phyloP scores from a whole-genome alignment of 2,888 invertebrate species.

The Erannis defoliaria region DNA sequence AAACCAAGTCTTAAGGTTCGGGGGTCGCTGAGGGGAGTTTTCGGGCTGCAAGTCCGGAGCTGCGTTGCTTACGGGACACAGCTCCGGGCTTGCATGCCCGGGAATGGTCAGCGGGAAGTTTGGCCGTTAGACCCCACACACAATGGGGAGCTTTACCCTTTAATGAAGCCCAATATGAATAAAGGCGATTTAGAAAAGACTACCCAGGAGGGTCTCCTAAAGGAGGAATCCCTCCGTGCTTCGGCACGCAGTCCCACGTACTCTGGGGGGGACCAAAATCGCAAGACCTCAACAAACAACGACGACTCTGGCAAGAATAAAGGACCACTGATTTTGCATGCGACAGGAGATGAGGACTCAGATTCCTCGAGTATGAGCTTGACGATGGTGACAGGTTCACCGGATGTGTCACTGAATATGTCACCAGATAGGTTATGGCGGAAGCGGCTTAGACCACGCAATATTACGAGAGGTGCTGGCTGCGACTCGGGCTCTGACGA shows the following conservation, averaged over 20 bases:
- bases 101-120: conserved; percentile 3
- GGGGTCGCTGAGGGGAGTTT: too few relatives aligned
- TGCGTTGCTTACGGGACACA: not conserved
- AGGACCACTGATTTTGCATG: too few relatives aligned
- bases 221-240: not conserved
- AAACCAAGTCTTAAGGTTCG: too few relatives aligned
- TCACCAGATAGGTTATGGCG: too few relatives aligned
- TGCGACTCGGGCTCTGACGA: not conserved
- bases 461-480: too few relatives aligned
- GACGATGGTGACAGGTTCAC: too few relatives aligned
- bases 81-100: not conserved
- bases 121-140: not conserved
- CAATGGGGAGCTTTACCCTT: not conserved
- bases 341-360: not conserved
- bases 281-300: not conserved
- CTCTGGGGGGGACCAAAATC: not conserved
- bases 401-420: too few relatives aligned
- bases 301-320: too few relatives aligned
- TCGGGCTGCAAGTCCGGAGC: too few relatives aligned
- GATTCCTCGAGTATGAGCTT: not conserved
- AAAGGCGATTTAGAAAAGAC: not conserved
- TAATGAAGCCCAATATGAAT: not conserved
- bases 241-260: conserved; percentile 1
- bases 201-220: too few relatives aligned
- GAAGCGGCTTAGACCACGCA: too few relatives aligned